phyloP scores from a whole-genome alignment of 2,113 vertebrate species.

The Pangasianodon hypophthalmus region DNA sequence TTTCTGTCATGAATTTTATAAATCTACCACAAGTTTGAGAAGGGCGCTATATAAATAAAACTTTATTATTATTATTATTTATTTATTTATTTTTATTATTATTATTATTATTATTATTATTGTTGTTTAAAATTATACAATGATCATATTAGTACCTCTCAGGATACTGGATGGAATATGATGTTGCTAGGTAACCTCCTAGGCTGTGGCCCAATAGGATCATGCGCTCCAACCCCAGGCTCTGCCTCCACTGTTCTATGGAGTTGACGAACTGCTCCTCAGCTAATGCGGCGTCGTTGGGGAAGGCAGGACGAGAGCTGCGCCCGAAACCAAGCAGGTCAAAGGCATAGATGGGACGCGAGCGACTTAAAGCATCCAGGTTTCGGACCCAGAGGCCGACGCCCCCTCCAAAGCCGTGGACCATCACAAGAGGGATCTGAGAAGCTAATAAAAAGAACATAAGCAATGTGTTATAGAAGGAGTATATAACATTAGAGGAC shows the following conservation, averaged over 20 bases:
- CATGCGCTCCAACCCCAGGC: conserved; percentile 80
- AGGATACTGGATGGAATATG: conserved; percentile 81
- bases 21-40: neutral
- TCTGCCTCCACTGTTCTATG: conserved; percentile 82
- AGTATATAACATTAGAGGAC: neutral
- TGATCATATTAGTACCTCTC: conserved; percentile 71
- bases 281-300: conserved; percentile 76
- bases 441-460: conserved; percentile 42
- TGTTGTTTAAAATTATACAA: neutral
- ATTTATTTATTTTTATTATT: too few relatives aligned
- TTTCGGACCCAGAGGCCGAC: conserved; percentile 90
- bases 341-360: conserved; percentile 77
- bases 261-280: conserved; percentile 84
- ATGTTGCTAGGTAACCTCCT: conserved; percentile 80
- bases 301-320: conserved; percentile 83
- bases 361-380: conserved; percentile 77
- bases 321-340: conserved; percentile 89
- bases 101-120: neutral
- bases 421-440: conserved; percentile 86
- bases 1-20: neutral
- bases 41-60: neutral
- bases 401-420: conserved; percentile 89
- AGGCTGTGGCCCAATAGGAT: conserved; percentile 84
- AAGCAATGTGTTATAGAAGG: neutral
- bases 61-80: neutral